Evolutionary conservation across 2,113 vertebrate genomes (phyloP).

Genomic region (Bettongia penicillata): DNA sequence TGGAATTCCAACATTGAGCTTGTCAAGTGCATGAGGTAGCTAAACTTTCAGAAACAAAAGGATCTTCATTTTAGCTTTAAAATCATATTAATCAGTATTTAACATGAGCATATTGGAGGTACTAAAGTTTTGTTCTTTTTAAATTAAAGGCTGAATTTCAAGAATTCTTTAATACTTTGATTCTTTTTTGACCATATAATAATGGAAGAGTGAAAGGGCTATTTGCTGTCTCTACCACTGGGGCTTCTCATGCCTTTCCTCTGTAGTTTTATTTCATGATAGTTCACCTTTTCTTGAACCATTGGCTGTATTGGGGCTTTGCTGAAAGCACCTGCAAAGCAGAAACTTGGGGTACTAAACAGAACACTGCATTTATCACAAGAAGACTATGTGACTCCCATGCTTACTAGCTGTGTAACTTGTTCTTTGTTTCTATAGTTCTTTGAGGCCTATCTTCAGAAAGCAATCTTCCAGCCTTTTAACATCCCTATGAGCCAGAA

Average conservation of each 20-base stretch:
- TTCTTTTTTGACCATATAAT: accelerated
- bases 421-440: accelerated
- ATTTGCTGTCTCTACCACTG: neutral
- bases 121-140: neutral
- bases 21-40: neutral
- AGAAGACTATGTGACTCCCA: neutral
- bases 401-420: neutral
- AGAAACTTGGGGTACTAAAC: neutral
- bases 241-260: neutral
- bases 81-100: neutral
- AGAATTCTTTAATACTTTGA: neutral
- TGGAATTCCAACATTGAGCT: neutral
- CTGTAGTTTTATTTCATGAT: conserved; percentile 3
- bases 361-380: neutral
- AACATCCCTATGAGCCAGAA: neutral
- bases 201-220: neutral
- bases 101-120: neutral
- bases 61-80: conserved; percentile 46
- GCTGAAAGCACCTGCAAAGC: neutral
- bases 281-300: neutral
- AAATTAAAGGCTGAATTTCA: too few species aligned
- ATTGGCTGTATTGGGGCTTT: neutral
- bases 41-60: conserved; percentile 5
- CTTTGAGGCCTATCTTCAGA: neutral
- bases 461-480: neutral